Evolutionary conservation across 2,888 invertebrate genomes (phyloP), one percentile per base, ranked within the genome.

Genomic region (Caenorhabditis uteleia): DNA sequence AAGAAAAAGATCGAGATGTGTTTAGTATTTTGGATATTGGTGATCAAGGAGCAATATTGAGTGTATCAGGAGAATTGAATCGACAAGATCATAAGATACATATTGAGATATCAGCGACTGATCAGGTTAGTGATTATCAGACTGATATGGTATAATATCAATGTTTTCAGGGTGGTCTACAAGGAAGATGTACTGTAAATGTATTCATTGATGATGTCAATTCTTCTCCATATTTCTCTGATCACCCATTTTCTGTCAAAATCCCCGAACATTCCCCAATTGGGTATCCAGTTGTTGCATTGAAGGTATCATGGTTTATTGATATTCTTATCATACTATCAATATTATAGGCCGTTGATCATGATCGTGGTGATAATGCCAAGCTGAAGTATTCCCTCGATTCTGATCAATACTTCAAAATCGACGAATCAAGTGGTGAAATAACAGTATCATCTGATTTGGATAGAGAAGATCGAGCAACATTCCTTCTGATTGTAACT

Each of bases 331-430:
- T n/a, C n/a, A n/a, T n/a, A n/a, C n/a, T n/a, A n/a, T n/a, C 33
- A 18, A 2, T 20, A 26, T 46, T 68, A 16, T 27, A 73, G 70
- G 80, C 97, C 0, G 90, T 90, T 0, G 97, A 97, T 84, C 91
- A 91, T 59, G 97, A 97, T 85, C 92, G 93, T 1, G 95, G 95
- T 0, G 88, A 93, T 43, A 97, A 97, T 85, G 95, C 95, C 0
- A 83, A 87, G 65, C 84, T 88, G 21, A 85, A 84, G 1, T 88
- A 87, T 78, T 82, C 84, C 5, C 79, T 88, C 67, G 76, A 84
- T 36, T 69, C 69, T 3, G 36, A 34, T 3, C 47, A 51, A 1
- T 87, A 88, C 71, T 98, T 97, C 84, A 87, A 89, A 8, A 94
- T 98, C 70, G 93, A 97, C 84, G 88, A 91, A 0, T 91, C 91